Evolutionary conservation across 1,140 invertebrate genomes (phyloP).

Genomic region (Musca vetustissima): DNA sequence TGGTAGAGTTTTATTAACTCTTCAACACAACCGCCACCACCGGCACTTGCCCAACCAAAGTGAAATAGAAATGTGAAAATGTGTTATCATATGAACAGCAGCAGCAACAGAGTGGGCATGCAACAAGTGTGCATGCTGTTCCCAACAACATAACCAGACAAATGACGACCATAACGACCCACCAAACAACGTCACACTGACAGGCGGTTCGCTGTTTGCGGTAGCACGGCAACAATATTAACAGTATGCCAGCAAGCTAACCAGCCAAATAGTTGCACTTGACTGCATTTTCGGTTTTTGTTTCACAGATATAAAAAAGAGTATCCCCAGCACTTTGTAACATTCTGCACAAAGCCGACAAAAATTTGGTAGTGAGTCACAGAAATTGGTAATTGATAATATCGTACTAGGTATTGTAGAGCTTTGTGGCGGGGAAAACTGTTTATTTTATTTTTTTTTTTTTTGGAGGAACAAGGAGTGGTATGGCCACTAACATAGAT

Average conservation of each 20-base stretch:
- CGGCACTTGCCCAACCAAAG: not conserved
- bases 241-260: not conserved
- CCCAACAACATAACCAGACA: not conserved
- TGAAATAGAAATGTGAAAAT: constrained; percentile 2
- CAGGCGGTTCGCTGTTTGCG: not conserved
- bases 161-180: constrained; percentile 1
- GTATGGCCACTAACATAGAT: no score
- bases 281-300: constrained; percentile 14
- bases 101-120: constrained; percentile 16
- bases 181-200: not conserved
- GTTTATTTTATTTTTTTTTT: no score
- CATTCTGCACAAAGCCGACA: no score
- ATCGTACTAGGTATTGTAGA: no score
- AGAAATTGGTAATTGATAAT: no score
- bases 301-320: no score
- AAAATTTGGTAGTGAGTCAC: no score
- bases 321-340: no score
- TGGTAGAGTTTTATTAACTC: not conserved
- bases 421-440: no score
- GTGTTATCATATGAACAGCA: not conserved
- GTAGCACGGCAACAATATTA: no score
- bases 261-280: constrained; percentile 14
- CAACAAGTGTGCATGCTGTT: constrained; percentile 9
- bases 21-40: no score
- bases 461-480: no score